These are phyloP conservation scores for Alectoris magna DNA, from an alignment of 2,797 vertebrate species.

Conservation along the genomic window DNA sequence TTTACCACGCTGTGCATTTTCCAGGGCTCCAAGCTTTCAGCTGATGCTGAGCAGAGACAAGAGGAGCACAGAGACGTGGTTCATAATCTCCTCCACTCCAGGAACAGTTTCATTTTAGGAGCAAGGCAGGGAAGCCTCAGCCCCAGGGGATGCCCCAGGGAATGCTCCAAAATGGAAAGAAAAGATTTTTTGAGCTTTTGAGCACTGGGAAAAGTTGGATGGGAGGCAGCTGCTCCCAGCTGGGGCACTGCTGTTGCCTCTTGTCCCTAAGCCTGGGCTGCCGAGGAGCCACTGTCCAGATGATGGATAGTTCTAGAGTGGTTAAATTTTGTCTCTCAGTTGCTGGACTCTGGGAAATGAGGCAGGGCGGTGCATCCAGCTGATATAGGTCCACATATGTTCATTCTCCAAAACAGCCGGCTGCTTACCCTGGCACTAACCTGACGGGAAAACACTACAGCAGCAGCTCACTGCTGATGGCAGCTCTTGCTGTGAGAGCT, in stretches of 20 bases:
- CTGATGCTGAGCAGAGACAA: neutral
- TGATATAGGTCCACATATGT: neutral
- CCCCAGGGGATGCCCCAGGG: neutral
- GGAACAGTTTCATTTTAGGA: neutral
- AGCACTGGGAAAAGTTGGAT: neutral
- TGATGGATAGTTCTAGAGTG: neutral
- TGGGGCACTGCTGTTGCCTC: neutral
- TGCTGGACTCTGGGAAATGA: neutral
- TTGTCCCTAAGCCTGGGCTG: neutral
- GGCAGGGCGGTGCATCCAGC: neutral
- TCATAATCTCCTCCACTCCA: accelerated
- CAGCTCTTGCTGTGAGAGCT: neutral
- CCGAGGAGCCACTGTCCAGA: neutral
- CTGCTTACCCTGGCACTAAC: neutral
- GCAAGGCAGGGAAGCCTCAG: neutral
- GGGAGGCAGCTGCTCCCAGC: neutral
- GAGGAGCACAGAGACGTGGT: neutral
- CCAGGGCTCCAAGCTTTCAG: neutral
- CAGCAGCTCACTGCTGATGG: neutral
- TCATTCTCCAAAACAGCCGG: neutral
- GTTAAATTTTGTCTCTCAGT: neutral
- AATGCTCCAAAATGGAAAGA: neutral
- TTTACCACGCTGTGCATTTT: neutral
- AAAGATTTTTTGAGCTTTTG: neutral
- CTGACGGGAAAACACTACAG: neutral